Evolutionary conservation across 2,888 invertebrate genomes (phyloP).

Genomic region (Noctuana brunneofusca): DNA sequence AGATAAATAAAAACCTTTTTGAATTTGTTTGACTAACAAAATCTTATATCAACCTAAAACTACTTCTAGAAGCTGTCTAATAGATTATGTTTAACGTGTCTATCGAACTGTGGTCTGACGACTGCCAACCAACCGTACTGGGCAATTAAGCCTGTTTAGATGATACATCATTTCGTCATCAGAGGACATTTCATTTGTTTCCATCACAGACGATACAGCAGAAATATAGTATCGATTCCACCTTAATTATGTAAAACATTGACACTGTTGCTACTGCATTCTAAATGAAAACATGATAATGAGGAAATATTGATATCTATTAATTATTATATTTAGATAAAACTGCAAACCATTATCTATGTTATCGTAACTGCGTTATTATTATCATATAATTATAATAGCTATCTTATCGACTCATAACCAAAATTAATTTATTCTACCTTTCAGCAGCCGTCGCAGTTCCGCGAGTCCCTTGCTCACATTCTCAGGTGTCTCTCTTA

Average conservation of each 20-base stretch:
- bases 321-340: background rate
- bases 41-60: background rate
- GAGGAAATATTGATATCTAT: background rate
- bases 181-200: slow-evolving; percentile 12
- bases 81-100: background rate
- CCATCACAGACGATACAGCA: background rate
- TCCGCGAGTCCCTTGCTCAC: slow-evolving; percentile 83
- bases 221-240: too few species aligned
- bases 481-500: slow-evolving; percentile 88
- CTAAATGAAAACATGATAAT: background rate
- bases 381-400: background rate
- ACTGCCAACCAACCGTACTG: background rate
- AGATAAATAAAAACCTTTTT: too few species aligned
- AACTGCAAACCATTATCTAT: background rate
- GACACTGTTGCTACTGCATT: too few species aligned
- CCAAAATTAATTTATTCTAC: slow-evolving; percentile 52
- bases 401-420: background rate
- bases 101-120: background rate
- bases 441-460: slow-evolving; percentile 82
- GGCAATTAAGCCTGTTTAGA: slow-evolving; percentile 23
- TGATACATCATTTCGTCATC: slow-evolving; percentile 14
- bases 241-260: too few species aligned
- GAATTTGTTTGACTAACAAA: background rate
- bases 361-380: too few species aligned
- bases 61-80: background rate